A percentile compares a stretch with the other conserved stretches of the same genome.
These are phyloP conservation scores for Apis dorsata DNA, from an alignment of 1,140 invertebrate genomes.

Conservation along the genomic window DNA sequence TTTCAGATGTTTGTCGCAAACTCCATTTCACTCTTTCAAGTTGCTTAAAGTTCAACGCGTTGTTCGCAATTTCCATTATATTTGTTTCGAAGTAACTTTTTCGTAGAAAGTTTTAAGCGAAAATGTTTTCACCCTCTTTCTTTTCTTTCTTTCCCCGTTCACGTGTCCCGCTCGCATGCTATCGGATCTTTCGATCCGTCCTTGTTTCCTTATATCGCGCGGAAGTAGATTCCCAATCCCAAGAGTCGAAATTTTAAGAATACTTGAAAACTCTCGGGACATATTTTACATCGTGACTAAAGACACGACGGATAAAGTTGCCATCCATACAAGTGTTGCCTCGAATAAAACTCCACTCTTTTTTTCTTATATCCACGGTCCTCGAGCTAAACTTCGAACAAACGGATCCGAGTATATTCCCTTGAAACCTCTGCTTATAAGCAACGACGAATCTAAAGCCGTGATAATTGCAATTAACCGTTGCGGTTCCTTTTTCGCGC, in stretches of 20 bases:
- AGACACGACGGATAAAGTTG: constrained; percentile 1
- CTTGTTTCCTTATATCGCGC: constrained; percentile 12
- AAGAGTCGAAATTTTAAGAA: constrained; percentile 22
- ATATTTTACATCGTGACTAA: constrained; percentile 4
- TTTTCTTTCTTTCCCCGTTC: not conserved
- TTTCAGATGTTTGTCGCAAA: constrained; percentile 22
- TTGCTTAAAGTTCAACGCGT: constrained; percentile 35
- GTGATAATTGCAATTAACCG: too few species aligned
- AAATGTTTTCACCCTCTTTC: constrained; percentile 37
- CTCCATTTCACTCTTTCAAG: not conserved
- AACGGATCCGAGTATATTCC: constrained; percentile 9
- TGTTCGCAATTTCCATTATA: constrained; percentile 54
- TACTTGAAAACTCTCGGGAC: constrained; percentile 30
- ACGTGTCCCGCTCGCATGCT: constrained; percentile 16
- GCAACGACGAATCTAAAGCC: not conserved
- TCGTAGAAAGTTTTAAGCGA: constrained; percentile 40
- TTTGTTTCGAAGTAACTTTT: constrained; percentile 40
- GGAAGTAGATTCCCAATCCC: constrained; percentile 6
- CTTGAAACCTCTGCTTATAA: not conserved
- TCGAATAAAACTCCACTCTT: not conserved
- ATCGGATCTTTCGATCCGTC: constrained; percentile 21
- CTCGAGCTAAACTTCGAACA: not conserved
- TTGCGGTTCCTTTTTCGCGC: too few species aligned
- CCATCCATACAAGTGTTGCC: not conserved
- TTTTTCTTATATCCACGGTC: not conserved